These are phyloP conservation scores for Agyllia agylla DNA, from an alignment of 2,888 invertebrate species.

Conservation along the genomic window DNA sequence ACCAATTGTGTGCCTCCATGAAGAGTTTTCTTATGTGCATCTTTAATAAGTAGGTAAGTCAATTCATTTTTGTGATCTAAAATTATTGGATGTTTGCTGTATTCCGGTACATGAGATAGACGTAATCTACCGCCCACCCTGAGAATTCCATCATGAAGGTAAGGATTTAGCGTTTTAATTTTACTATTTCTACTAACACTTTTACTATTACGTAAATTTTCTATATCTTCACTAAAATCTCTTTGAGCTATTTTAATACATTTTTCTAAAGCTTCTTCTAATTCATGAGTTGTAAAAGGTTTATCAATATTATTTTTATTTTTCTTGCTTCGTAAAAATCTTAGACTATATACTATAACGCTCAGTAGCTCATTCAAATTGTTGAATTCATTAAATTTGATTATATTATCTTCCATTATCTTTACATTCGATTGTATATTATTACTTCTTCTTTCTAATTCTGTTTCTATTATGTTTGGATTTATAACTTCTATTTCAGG, in stretches of 20 bases:
- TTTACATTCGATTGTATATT: not conserved
- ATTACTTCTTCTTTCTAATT: not conserved
- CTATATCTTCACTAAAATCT: not conserved
- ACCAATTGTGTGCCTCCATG: not conserved
- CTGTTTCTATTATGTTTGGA: not conserved
- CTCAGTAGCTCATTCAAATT: not conserved
- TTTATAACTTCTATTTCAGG: not conserved
- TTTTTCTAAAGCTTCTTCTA: not conserved
- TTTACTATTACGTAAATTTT: not conserved
- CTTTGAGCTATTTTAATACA: not conserved
- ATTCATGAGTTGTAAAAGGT: not conserved
- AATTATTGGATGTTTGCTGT: not conserved
- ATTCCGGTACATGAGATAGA: not conserved
- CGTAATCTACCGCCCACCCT: not conserved
- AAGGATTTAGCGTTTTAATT: not conserved
- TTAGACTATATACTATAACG: not conserved
- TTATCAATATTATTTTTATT: not conserved
- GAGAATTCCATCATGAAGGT: not conserved
- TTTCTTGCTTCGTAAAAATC: not conserved
- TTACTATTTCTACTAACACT: not conserved
- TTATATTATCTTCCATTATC: not conserved
- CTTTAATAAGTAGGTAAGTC: not conserved
- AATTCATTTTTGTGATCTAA: not conserved
- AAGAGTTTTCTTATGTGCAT: not conserved
- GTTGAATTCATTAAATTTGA: not conserved